These are phyloP conservation scores for Solenopsis invicta DNA, from an alignment of 1,140 invertebrate species.

Conservation along the genomic window DNA sequence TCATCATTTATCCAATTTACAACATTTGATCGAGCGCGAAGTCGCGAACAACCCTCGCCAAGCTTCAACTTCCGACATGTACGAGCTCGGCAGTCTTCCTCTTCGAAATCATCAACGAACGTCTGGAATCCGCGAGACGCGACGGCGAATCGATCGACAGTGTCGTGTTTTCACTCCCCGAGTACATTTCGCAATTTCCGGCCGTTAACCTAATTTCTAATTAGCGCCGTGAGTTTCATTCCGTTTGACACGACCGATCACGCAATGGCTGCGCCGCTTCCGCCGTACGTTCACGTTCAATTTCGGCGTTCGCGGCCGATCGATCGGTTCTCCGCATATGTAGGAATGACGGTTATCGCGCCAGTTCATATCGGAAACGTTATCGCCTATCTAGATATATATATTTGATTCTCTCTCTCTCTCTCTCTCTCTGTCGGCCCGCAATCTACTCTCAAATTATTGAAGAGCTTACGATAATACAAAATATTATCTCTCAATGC, in stretches of 20 bases:
- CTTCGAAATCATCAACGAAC: background rate
- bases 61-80: background rate
- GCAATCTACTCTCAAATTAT: background rate
- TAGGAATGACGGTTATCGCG: background rate
- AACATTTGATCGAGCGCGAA: background rate
- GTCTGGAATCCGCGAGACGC: background rate
- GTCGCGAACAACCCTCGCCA: background rate
- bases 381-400: slow-evolving; percentile 7
- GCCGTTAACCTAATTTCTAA: slow-evolving; percentile 66
- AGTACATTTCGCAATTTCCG: slow-evolving; percentile 64
- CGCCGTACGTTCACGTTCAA: slow-evolving; percentile 46
- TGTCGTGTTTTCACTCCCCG: slow-evolving; percentile 7
- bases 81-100: background rate
- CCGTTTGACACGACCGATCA: slow-evolving; percentile 53
- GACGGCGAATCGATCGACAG: slow-evolving; percentile 33
- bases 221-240: slow-evolving; percentile 49
- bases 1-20: background rate
- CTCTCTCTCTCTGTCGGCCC: background rate
- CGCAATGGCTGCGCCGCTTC: slow-evolving; percentile 46
- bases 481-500: background rate
- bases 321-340: slow-evolving; percentile 44
- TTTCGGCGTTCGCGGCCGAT: slow-evolving; percentile 32
- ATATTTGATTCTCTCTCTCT: slow-evolving; percentile 1
- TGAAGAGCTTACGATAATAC: background rate
- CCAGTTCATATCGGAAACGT: background rate